A percentile compares a stretch with the other conserved stretches of the same genome.
phyloP scores from a whole-genome alignment of 2,888 invertebrate species.

The Pardosa pseudoannulata region DNA sequence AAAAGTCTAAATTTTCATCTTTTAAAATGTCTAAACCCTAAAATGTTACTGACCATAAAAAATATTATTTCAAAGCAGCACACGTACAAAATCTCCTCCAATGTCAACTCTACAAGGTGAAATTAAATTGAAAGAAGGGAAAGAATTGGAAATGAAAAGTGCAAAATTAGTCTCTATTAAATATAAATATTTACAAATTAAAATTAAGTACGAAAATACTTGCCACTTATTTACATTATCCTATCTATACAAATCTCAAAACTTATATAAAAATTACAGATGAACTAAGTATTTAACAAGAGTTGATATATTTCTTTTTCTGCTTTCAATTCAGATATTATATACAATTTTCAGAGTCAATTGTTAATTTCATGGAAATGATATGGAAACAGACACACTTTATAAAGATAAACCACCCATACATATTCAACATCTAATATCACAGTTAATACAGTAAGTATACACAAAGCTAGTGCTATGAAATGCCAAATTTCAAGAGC shows the following conservation, averaged over 20 bases:
- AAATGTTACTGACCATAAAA: neutral
- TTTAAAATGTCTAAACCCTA: neutral
- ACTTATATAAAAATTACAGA: neutral
- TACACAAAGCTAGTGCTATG: conserved; percentile 64
- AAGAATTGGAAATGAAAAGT: neutral
- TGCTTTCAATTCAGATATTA: neutral
- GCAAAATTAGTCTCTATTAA: neutral
- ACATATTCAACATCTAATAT: conserved; percentile 66
- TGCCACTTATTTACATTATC: conserved; percentile 2
- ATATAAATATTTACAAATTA: conserved; percentile 5
- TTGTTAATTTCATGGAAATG: conserved; percentile 34
- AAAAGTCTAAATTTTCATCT: neutral
- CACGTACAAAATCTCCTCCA: neutral
- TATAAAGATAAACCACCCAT: conserved; percentile 40
- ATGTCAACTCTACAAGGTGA: too few relatives aligned
- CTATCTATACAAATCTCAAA: neutral
- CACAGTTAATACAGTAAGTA: conserved; percentile 72
- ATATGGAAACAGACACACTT: conserved; percentile 54
- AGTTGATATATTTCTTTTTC: conserved; percentile 12
- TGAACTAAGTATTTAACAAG: neutral
- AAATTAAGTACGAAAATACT: conserved; percentile 9
- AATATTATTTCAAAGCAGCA: neutral
- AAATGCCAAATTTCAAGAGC: conserved; percentile 39
- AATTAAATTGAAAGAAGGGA: neutral
- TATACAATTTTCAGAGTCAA: neutral